These are phyloP conservation scores for Aulostomus chinensis DNA, from an alignment of 2,797 vertebrate genomes.

Conservation along the genomic window DNA sequence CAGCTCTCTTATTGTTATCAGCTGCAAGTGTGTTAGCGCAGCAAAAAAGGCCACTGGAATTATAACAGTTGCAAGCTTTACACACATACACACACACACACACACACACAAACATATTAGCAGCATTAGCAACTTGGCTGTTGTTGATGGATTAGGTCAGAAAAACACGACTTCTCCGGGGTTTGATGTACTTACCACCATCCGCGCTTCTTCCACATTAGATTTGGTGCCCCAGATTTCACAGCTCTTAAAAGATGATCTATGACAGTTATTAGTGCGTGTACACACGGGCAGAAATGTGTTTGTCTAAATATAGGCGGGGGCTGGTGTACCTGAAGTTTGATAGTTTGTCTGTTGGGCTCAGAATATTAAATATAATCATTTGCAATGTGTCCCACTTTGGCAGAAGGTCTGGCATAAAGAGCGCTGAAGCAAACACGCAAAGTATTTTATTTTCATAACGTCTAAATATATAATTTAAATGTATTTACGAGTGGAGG, in stretches of 20 bases:
- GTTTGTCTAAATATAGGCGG: conserved; percentile 20
- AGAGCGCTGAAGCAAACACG: too few species aligned
- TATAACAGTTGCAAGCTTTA: conserved; percentile 9
- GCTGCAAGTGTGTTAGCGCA: neutral
- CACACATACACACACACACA: neutral
- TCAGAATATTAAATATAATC: too few species aligned
- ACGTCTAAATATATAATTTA: too few species aligned
- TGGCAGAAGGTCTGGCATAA: too few species aligned
- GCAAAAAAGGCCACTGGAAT: too few species aligned
- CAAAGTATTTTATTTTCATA: too few species aligned
- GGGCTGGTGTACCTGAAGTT: conserved; percentile 31
- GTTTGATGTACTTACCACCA: conserved; percentile 36
- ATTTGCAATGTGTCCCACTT: too few species aligned
- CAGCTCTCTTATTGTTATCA: conserved; percentile 13
- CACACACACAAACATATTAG: conserved; percentile 11
- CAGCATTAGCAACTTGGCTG: conserved; percentile 31
- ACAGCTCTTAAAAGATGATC: conserved; percentile 40
- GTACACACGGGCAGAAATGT: too few species aligned
- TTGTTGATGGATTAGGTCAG: conserved; percentile 27
- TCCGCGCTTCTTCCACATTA: conserved; percentile 1
- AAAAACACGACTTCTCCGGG: conserved; percentile 15
- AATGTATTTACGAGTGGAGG: too few species aligned
- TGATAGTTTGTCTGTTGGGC: conserved; percentile 11
- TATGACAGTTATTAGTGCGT: conserved; percentile 34
- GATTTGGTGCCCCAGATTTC: conserved; percentile 55